phyloP scores from a whole-genome alignment of 2,888 invertebrate genomes.

The Mesochorus sp. region DNA sequence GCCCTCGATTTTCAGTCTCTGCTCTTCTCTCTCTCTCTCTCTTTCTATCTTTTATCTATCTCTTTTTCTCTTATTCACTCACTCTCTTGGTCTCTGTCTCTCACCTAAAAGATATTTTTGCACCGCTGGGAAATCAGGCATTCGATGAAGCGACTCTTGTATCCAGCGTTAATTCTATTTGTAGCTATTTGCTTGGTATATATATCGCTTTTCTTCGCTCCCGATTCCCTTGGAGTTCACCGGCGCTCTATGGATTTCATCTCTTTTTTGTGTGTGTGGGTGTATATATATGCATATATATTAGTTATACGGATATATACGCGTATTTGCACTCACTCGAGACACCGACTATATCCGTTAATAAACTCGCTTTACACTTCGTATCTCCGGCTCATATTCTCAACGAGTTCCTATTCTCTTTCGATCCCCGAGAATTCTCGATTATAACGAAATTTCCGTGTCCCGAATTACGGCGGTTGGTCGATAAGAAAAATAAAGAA shows the following conservation, averaged over 20 bases:
- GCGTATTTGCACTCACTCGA: neutral
- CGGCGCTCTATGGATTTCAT: conserved; percentile 26
- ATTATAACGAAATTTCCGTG: conserved; percentile 1
- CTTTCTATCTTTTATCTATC: conserved; percentile 2
- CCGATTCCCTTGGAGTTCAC: conserved; percentile 29
- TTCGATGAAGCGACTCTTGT: conserved; percentile 73
- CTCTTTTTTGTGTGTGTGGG: neutral
- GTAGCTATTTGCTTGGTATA: conserved; percentile 69
- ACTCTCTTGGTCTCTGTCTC: neutral
- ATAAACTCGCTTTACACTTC: neutral
- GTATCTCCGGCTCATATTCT: neutral
- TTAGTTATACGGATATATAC: no score
- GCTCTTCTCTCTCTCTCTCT: neutral
- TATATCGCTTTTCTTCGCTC: conserved; percentile 49
- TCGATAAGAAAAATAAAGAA: no score
- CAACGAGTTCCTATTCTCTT: neutral
- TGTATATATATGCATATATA: neutral
- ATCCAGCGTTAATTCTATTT: conserved; percentile 75
- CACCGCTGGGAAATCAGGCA: conserved; percentile 75
- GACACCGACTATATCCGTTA: neutral
- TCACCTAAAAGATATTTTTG: conserved; percentile 73
- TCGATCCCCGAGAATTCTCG: neutral
- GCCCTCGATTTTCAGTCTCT: conserved; percentile 28
- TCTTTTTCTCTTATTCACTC: neutral
- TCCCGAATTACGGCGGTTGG: no score